Evolutionary conservation across 2,797 vertebrate species (phyloP).

Genomic region (Leontopithecus rosalia): DNA sequence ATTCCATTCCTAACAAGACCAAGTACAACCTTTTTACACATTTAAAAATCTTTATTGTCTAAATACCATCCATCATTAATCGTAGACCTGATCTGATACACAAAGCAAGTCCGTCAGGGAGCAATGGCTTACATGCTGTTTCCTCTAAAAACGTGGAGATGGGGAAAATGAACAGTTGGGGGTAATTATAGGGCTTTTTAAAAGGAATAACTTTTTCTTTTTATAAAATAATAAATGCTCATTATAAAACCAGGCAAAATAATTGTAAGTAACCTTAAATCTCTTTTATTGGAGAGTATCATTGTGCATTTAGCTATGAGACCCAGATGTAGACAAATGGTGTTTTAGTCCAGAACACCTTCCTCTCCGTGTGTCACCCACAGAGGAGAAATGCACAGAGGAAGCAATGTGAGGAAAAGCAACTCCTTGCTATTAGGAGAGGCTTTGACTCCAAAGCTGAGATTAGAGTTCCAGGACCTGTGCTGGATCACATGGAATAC

Average conservation of each 20-base stretch:
- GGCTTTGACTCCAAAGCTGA: neutral
- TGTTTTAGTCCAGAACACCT: neutral
- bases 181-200: constrained; percentile 18
- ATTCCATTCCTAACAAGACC: constrained; percentile 7
- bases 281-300: neutral
- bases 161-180: constrained; percentile 48
- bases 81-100: neutral
- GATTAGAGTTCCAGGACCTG: neutral
- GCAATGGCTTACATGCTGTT: neutral
- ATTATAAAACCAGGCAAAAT: constrained; percentile 37
- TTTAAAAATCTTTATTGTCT: neutral
- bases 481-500: neutral
- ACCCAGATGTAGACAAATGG: neutral
- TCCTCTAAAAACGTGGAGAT: neutral
- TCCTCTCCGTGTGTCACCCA: neutral
- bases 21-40: neutral
- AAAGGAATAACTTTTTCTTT: constrained; percentile 26
- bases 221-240: constrained; percentile 47
- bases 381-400: neutral
- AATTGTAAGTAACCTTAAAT: constrained; percentile 8
- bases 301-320: neutral
- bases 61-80: constrained; percentile 16
- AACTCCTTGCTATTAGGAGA: neutral
- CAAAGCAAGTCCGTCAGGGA: neutral
- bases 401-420: neutral